phyloP scores from a whole-genome alignment of 2,888 invertebrate species.

The Heliconius sara region DNA sequence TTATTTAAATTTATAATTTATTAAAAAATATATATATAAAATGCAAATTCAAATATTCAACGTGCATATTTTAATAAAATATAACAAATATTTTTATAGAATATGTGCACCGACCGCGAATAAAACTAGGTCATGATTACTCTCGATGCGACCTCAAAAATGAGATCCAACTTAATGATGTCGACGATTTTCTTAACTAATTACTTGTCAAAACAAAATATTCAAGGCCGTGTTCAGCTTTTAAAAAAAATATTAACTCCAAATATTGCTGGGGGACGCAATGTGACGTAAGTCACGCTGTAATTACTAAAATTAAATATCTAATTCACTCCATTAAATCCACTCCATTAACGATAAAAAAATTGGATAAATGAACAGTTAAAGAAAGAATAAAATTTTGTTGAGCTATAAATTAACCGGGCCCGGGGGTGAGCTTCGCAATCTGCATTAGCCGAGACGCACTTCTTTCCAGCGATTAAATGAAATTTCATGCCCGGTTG shows the following conservation, averaged over 20 bases:
- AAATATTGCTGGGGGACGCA: background rate
- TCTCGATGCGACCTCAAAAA: constrained; percentile 24
- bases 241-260: background rate
- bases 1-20: background rate
- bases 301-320: constrained; percentile 57
- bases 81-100: constrained; percentile 22
- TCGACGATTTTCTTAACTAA: constrained; percentile 17
- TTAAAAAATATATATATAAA: background rate
- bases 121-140: constrained; percentile 26
- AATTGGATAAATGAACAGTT: constrained; percentile 76
- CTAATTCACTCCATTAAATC: constrained; percentile 56
- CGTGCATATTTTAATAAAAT: constrained; percentile 1
- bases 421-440: constrained; percentile 70
- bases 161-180: constrained; percentile 14
- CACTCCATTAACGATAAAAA: constrained; percentile 61
- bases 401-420: constrained; percentile 80
- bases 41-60: background rate
- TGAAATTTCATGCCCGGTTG: constrained; percentile 81
- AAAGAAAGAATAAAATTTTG: constrained; percentile 80
- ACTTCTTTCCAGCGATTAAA: constrained; percentile 80
- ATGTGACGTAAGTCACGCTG: constrained; percentile 34
- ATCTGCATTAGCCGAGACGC: constrained; percentile 81
- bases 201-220: constrained; percentile 15
- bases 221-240: background rate
- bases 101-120: constrained; percentile 23